Percentiles rank a stretch among this genome's conserved stretches.
These are phyloP conservation scores for Proterorhinus semilunaris DNA, from an alignment of 2,113 vertebrate genomes.

Conservation along the genomic window DNA sequence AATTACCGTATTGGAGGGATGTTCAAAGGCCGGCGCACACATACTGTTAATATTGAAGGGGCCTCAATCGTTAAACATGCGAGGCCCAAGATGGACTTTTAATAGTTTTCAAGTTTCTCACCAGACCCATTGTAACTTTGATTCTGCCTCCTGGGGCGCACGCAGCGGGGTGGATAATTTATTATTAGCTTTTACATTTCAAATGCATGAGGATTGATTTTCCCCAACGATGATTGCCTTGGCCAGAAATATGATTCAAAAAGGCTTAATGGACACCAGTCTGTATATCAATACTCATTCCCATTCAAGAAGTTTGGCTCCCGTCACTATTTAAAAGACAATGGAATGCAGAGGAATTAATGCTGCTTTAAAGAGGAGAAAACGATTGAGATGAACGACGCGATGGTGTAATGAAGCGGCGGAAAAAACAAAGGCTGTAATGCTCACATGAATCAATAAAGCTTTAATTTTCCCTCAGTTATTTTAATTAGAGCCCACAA, in stretches of 20 bases:
- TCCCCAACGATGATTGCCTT: conserved; percentile 42
- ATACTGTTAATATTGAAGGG: not conserved
- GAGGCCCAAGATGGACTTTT: conserved; percentile 18
- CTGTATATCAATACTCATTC: conserved; percentile 63
- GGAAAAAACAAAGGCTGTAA: conserved; percentile 62
- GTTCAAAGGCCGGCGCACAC: not conserved
- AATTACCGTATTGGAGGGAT: not conserved
- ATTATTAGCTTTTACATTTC: conserved; percentile 63
- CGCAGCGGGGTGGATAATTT: conserved; percentile 42
- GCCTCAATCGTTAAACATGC: conserved; percentile 10
- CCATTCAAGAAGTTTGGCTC: conserved; percentile 37
- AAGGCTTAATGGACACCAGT: conserved; percentile 56
- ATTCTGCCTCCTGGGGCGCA: conserved; percentile 35
- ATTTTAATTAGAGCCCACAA: conserved; percentile 63
- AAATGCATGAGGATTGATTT: conserved; percentile 68
- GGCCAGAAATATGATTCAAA: conserved; percentile 55
- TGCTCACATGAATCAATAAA: conserved; percentile 62
- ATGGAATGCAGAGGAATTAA: conserved; percentile 20
- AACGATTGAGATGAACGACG: conserved; percentile 54
- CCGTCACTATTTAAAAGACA: conserved; percentile 21
- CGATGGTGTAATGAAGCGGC: conserved; percentile 53
- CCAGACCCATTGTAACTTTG: conserved; percentile 39
- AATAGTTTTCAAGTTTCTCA: conserved; percentile 35
- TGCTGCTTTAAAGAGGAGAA: conserved; percentile 40
- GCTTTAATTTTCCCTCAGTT: conserved; percentile 62